A percentile compares a stretch with the other conserved stretches of the same genome.
Evolutionary conservation across 2,797 vertebrate genomes (phyloP).

Genomic region (Melopsittacus undulatus): DNA sequence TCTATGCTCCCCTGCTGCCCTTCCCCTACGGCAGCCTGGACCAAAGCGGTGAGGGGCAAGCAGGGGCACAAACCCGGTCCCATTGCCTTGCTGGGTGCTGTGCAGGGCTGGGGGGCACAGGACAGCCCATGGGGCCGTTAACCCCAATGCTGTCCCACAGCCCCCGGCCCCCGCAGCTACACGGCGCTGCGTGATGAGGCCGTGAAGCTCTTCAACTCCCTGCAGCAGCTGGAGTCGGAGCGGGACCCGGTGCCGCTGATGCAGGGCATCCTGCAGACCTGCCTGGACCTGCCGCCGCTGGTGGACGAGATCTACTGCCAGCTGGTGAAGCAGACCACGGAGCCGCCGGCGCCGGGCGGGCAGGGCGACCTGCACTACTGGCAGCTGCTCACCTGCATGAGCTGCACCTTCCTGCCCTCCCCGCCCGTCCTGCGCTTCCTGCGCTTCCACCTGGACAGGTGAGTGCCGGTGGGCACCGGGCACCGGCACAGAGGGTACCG

Average conservation of each 20-base stretch:
- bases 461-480: background rate
- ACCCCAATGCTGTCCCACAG: background rate
- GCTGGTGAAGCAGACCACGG: conserved; percentile 95
- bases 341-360: conserved; percentile 79
- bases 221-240: conserved; percentile 91
- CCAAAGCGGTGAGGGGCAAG: conserved; percentile 83
- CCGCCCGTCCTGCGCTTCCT: conserved; percentile 86
- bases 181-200: conserved; percentile 91
- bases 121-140: background rate
- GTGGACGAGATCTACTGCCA: conserved; percentile 97
- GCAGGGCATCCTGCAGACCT: conserved; percentile 97
- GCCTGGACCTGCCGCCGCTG: conserved; percentile 91
- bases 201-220: conserved; percentile 92
- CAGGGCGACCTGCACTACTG: conserved; percentile 90
- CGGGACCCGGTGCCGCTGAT: conserved; percentile 88
- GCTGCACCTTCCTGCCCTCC: conserved; percentile 93
- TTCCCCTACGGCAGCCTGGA: conserved; percentile 88
- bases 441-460: conserved; percentile 91
- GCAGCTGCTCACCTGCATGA: conserved; percentile 98
- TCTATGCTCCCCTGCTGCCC: conserved; percentile 93
- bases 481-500: background rate
- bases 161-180: conserved; percentile 82
- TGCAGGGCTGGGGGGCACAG: fast-evolving
- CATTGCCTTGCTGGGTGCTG: background rate
- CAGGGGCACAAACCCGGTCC: background rate